phyloP scores from a whole-genome alignment of 2,888 invertebrate genomes.

The Cryptocheilus praepositus region DNA sequence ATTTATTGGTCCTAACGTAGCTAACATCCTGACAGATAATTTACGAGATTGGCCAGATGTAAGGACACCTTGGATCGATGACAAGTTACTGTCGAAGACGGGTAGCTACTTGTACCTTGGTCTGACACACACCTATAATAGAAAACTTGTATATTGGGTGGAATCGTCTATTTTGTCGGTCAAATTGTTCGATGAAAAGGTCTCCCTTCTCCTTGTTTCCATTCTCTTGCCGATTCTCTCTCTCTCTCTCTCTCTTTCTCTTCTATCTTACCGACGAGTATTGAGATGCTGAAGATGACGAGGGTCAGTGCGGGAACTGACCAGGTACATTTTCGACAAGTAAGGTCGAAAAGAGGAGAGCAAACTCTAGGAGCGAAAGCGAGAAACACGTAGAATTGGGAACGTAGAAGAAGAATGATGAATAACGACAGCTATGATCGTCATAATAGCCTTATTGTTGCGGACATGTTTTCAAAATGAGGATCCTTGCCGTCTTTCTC shows the following conservation, averaged over 20 bases:
- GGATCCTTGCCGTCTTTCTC: conserved; percentile 44
- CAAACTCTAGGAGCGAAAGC: conserved; percentile 14
- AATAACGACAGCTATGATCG: conserved; percentile 63
- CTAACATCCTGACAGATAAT: conserved; percentile 49
- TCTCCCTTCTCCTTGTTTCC: too few species aligned
- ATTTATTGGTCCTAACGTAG: too few species aligned
- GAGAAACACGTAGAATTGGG: conserved; percentile 19
- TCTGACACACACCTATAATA: conserved; percentile 21
- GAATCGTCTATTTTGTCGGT: conserved; percentile 58
- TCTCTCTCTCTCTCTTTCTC: conserved; percentile 19
- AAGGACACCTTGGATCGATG: conserved; percentile 32
- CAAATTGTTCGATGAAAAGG: conserved; percentile 61
- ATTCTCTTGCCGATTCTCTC: conserved; percentile 16
- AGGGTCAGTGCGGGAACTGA: conserved; percentile 68
- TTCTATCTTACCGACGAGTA: conserved; percentile 38
- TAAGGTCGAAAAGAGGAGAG: conserved; percentile 47
- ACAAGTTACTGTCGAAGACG: conserved; percentile 42
- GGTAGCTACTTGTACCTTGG: conserved; percentile 19
- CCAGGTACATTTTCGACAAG: conserved; percentile 38
- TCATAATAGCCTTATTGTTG: conserved; percentile 73
- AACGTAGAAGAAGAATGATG: conserved; percentile 33
- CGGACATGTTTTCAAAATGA: conserved; percentile 74
- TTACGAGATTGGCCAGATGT: conserved; percentile 60
- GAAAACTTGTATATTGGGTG: conserved; percentile 31
- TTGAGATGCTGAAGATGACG: conserved; percentile 71